Base-by-base conservation (phyloP, 2,888 invertebrate species). In the Lepetodrilus schrolli region DNA sequence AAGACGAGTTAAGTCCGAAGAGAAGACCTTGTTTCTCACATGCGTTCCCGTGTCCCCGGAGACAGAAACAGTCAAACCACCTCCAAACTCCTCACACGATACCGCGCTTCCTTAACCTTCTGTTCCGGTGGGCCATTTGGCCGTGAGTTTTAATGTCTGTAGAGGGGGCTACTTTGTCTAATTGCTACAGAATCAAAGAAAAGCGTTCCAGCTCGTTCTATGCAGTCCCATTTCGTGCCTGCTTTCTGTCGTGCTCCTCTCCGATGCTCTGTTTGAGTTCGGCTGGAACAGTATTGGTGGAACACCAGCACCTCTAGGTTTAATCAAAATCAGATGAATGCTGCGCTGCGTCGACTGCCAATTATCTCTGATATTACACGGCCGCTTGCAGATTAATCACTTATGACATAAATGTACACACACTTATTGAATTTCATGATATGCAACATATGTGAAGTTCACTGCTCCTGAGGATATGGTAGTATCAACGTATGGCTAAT, bases 351-450 rank as follows among this genome's bases (percentile, higher is more conserved):
- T 68, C 68, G 47, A n/a, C 26, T 68, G 38, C 13, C 68, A 68
- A 47, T 68, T 68, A 68, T 26, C 43, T 21, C 13, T 68, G 68
- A 47, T 30, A 68, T 68, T 68, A 68, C 68, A 68, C 68, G 47
- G 21, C n/a, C 68, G 26, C 23, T 38, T 43, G 43, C 10, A 30
- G 43, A 47, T 68, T 47, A 68, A 68, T 38, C 66, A 58, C 58
- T 58, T 58, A 58, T 58, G 58, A 26, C 58, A 58, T 58, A 58
- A 58, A 58, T 58, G 58, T 58, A 58, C 58, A 58, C 58, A 58
- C 17, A 58, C 34, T 58, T 58, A 58, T 58, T 58, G 34, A 58
- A 58, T 17, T 26, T n/a, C n/a, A 26, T 58, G 58, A 58, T 58
- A 30, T 26, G 17, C 26, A 34, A 30, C 58, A 58, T 58, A 58